A percentile compares a stretch with the other conserved stretches of the same genome.
Conservation (phyloP, 2,888 invertebrate genomes). For the Morpho achilles region DNA sequence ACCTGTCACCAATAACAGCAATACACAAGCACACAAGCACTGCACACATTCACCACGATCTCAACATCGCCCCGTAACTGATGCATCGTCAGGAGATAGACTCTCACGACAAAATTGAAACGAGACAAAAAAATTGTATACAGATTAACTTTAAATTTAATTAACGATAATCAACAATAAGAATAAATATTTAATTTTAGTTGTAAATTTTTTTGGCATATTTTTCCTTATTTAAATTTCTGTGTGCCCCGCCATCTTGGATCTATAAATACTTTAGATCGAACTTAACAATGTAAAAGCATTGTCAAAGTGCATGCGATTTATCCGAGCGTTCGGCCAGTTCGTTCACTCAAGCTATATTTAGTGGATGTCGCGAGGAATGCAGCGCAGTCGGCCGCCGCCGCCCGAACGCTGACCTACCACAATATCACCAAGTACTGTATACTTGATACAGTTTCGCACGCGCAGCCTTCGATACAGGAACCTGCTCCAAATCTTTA, state of each 20-base stretch:
- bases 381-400: conserved; percentile 44
- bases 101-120: background rate
- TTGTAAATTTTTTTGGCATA: too few relatives aligned
- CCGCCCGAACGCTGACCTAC: conserved; percentile 46
- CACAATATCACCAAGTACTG: conserved; percentile 50
- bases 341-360: conserved; percentile 76
- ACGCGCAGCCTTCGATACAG: conserved; percentile 42
- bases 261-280: conserved; percentile 19
- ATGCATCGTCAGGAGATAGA: too few relatives aligned
- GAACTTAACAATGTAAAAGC: conserved; percentile 15
- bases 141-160: too few relatives aligned
- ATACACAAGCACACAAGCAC: too few relatives aligned
- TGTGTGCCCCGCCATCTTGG: too few relatives aligned
- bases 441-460: conserved; percentile 64
- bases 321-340: conserved; percentile 39
- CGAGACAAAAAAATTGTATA: too few relatives aligned
- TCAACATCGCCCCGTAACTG: too few relatives aligned
- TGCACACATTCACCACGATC: too few relatives aligned
- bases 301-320: conserved; percentile 29
- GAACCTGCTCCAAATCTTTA: conserved; percentile 23
- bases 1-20: too few relatives aligned
- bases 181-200: too few relatives aligned
- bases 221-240: too few relatives aligned
- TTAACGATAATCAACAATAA: too few relatives aligned
- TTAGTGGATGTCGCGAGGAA: conserved; percentile 56